These are phyloP conservation scores for Darevskia mixta DNA, from an alignment of 2,797 vertebrate species.

Conservation along the genomic window DNA sequence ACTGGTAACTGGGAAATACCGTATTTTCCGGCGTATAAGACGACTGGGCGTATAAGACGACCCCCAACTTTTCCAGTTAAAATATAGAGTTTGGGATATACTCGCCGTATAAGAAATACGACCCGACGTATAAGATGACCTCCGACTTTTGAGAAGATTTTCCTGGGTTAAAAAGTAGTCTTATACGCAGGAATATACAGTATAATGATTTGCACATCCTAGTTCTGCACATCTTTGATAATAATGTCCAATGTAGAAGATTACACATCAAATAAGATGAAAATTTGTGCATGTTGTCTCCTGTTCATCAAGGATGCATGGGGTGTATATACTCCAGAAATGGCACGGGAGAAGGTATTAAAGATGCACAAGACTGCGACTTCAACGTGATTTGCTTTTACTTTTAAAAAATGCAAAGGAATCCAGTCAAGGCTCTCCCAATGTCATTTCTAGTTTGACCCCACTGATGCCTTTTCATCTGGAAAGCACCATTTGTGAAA, in stretches of 20 bases:
- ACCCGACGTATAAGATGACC: too few relatives aligned
- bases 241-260: not conserved
- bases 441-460: not conserved
- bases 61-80: too few relatives aligned
- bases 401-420: not conserved
- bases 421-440: not conserved
- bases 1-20: not conserved
- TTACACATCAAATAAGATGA: not conserved
- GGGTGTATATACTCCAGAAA: not conserved
- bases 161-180: too few relatives aligned
- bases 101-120: too few relatives aligned
- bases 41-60: too few relatives aligned
- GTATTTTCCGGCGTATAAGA: too few relatives aligned
- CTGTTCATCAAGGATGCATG: not conserved
- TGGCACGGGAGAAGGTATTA: not conserved
- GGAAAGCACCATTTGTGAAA: not conserved
- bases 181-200: too few relatives aligned
- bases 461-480: not conserved
- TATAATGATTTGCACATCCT: too few relatives aligned
- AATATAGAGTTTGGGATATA: too few relatives aligned
- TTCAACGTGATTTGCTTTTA: not conserved
- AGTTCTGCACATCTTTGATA: not conserved
- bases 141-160: too few relatives aligned
- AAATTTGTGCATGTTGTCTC: not conserved
- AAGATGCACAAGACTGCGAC: not conserved